Evolutionary conservation across 2,888 invertebrate species (phyloP).

Genomic region (Belgica antarctica): DNA sequence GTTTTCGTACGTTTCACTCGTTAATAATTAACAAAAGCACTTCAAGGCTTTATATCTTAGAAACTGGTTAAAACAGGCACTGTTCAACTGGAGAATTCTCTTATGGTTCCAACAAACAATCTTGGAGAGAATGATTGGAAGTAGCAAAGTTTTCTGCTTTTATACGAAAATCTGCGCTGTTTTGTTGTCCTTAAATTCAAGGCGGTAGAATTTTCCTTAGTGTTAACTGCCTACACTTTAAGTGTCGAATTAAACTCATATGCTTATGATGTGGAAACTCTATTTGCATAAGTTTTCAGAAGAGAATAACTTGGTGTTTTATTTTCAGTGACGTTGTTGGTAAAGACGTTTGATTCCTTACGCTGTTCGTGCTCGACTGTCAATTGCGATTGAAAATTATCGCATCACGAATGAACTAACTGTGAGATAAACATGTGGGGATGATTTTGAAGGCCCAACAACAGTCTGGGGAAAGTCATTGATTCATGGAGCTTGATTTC

Average conservation of each 20-base stretch:
- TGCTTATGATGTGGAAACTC: background rate
- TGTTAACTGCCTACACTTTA: constrained; percentile 1
- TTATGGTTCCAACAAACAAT: background rate
- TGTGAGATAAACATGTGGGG: constrained; percentile 17
- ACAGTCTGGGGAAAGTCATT: no score
- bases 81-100: background rate
- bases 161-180: constrained; percentile 4
- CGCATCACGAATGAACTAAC: constrained; percentile 26
- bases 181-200: constrained; percentile 10
- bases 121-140: constrained; percentile 25
- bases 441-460: background rate
- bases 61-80: no score
- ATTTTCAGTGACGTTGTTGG: no score
- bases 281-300: constrained; percentile 2
- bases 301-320: no score
- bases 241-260: background rate
- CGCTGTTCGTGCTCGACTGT: no score
- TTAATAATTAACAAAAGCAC: no score
- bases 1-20: no score
- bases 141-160: background rate
- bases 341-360: no score
- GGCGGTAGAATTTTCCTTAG: no score
- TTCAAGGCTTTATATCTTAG: background rate
- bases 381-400: constrained; percentile 3
- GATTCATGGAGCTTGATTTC: no score